Conservation (phyloP, 1,140 invertebrate species). For the Pseudomyrmex gracilis region DNA sequence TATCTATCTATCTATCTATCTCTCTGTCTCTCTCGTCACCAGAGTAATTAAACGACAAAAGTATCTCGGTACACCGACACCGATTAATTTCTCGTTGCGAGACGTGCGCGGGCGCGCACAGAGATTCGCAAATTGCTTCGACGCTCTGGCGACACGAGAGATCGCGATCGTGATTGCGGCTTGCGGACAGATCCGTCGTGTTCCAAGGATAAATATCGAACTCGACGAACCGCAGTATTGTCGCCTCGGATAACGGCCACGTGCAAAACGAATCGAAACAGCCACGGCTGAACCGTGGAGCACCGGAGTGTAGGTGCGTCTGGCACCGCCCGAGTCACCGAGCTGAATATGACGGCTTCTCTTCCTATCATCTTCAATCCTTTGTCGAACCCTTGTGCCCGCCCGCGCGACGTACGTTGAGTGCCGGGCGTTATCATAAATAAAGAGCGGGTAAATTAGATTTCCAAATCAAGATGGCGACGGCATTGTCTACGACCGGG, state of each 20-base stretch:
- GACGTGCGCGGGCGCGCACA: conserved; percentile 9
- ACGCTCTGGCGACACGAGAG: conserved; percentile 37
- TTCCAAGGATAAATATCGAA: conserved; percentile 61
- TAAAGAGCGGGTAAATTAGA: conserved; percentile 83
- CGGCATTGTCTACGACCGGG: conserved; percentile 79
- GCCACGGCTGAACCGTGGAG: background rate
- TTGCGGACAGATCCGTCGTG: conserved; percentile 50
- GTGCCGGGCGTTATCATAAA: conserved; percentile 81
- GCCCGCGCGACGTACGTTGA: conserved; percentile 73
- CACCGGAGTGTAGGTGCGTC: conserved; percentile 23
- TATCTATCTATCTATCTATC: too few species aligned
- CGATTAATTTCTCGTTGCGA: conserved; percentile 58
- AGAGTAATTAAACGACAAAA: conserved; percentile 60
- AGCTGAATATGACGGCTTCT: conserved; percentile 73
- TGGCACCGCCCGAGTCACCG: conserved; percentile 51
- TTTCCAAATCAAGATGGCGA: conserved; percentile 82
- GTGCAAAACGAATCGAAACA: conserved; percentile 24
- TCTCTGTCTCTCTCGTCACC: background rate
- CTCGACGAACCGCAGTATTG: conserved; percentile 54
- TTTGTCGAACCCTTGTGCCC: conserved; percentile 76
- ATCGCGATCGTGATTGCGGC: conserved; percentile 61
- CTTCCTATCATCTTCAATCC: conserved; percentile 76
- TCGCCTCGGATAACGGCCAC: conserved; percentile 53
- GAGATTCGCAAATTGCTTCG: conserved; percentile 50
- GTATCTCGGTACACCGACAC: conserved; percentile 58